Evolutionary conservation across 2,113 vertebrate genomes (phyloP).

Genomic region (Pholis gunnellus): DNA sequence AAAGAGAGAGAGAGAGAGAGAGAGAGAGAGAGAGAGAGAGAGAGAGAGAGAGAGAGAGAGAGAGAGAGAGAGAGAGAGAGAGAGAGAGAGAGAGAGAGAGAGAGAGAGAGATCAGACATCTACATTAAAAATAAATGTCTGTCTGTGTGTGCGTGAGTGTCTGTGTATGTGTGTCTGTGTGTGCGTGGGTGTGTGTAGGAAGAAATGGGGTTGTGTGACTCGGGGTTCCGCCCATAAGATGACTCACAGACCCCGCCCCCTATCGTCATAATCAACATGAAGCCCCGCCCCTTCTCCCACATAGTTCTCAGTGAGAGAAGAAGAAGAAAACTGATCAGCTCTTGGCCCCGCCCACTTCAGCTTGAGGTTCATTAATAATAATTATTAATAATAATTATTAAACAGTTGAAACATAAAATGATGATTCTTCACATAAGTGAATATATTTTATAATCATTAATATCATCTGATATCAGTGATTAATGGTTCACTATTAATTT

Average conservation of each 20-base stretch:
- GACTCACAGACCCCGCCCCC: background rate
- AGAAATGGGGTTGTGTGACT: constrained; percentile 15
- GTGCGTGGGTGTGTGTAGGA: background rate
- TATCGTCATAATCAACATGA: background rate
- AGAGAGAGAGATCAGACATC: no score
- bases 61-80: no score
- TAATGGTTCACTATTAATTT: no score
- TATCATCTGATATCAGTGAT: no score
- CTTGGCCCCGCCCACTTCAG: background rate
- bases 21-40: no score
- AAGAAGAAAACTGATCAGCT: background rate
- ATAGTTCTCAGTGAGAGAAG: background rate
- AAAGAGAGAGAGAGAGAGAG: no score
- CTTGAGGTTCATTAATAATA: background rate
- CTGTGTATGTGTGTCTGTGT: no score
- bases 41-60: no score
- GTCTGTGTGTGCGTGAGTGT: background rate
- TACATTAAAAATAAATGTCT: background rate
- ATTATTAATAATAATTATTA: background rate
- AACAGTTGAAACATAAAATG: background rate
- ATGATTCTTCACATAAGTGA: no score
- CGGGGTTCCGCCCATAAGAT: constrained; percentile 16
- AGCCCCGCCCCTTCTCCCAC: constrained; percentile 10
- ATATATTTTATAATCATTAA: no score
- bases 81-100: no score